phyloP scores from a whole-genome alignment of 2,888 invertebrate genomes.

The Apamea epomidion region DNA sequence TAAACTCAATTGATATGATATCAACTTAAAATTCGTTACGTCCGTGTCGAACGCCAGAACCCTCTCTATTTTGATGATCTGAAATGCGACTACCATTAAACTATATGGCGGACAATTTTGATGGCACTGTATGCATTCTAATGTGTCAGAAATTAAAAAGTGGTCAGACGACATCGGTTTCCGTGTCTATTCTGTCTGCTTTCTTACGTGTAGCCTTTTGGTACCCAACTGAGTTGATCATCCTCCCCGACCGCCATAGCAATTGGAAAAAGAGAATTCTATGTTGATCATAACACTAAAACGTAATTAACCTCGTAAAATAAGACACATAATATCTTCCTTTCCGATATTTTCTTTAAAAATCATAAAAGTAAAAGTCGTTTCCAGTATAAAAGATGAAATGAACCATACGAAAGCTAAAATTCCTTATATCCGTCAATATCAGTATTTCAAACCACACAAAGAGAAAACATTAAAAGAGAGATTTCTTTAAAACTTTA shows the following conservation, averaged over 20 bases:
- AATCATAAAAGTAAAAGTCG: constrained; percentile 15
- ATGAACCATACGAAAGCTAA: constrained; percentile 6
- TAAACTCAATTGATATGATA: neutral
- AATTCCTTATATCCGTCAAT: constrained; percentile 9
- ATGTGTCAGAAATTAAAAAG: neutral
- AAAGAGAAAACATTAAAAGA: constrained; percentile 33
- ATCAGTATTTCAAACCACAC: constrained; percentile 16
- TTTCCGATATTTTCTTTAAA: neutral
- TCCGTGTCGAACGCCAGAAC: no score
- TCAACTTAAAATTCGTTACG: neutral
- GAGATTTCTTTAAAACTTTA: constrained; percentile 37
- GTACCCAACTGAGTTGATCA: neutral
- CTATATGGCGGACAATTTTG: neutral
- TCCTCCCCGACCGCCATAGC: no score
- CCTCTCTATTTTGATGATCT: neutral
- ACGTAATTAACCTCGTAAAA: constrained; percentile 8
- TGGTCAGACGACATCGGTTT: neutral
- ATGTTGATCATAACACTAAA: neutral
- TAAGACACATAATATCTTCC: constrained; percentile 1
- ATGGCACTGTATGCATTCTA: neutral
- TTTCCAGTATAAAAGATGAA: neutral
- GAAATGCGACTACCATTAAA: neutral
- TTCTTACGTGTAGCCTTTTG: neutral
- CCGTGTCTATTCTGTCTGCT: neutral
- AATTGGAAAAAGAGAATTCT: neutral